phyloP scores from a whole-genome alignment of 2,113 vertebrate genomes.

The Limnothrissa miodon region DNA sequence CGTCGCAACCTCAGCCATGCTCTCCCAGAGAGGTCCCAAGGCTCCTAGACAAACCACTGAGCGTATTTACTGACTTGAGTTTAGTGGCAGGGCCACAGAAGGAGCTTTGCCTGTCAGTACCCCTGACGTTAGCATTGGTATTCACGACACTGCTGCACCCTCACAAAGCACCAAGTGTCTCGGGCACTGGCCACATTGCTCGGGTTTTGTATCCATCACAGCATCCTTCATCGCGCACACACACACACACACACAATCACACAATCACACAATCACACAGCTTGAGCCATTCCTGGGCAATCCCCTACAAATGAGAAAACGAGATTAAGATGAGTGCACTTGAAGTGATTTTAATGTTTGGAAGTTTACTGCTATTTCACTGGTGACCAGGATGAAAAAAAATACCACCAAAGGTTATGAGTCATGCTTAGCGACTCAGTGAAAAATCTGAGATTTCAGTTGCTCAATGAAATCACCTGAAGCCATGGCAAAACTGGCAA shows the following conservation, averaged over 20 bases:
- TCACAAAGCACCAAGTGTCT: neutral
- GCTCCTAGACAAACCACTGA: neutral
- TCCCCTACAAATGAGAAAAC: neutral
- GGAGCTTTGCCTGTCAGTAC: neutral
- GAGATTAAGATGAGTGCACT: neutral
- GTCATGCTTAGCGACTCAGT: neutral
- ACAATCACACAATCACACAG: neutral
- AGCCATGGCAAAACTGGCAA: neutral
- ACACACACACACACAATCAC: neutral
- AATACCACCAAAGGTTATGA: neutral
- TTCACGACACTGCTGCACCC: conserved; percentile 10
- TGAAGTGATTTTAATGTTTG: neutral
- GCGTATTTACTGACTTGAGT: neutral
- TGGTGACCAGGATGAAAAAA: neutral
- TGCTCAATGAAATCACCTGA: neutral
- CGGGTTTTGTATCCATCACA: conserved; percentile 8
- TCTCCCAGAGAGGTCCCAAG: neutral
- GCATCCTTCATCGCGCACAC: neutral
- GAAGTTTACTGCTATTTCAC: neutral
- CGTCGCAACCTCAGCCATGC: neutral
- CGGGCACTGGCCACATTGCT: neutral
- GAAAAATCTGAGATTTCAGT: no score
- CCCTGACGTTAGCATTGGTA: conserved; percentile 34
- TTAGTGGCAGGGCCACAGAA: neutral
- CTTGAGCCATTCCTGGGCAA: neutral